Conservation (phyloP, 2,797 vertebrate genomes). For the Fratercula arctica region DNA sequence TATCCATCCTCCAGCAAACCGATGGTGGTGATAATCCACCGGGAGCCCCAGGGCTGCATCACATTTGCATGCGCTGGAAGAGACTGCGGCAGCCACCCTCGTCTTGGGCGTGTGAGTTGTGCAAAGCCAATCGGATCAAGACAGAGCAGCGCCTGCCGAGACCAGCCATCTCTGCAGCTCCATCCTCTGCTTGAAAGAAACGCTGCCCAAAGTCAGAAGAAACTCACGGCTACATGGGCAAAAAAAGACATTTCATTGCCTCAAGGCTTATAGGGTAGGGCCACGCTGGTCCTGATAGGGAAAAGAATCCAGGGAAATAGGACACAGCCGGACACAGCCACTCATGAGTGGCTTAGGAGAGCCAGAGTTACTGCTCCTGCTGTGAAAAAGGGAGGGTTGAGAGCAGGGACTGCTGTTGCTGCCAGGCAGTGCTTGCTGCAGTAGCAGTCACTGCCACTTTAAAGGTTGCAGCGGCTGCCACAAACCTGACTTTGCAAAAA, state of each 20-base stretch:
- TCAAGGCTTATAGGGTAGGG: background rate
- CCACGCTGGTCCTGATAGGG: background rate
- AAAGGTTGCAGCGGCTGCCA: background rate
- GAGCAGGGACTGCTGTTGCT: background rate
- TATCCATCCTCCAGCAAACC: background rate
- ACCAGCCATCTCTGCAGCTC: background rate
- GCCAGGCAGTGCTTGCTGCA: background rate
- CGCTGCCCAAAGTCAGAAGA: background rate
- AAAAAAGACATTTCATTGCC: background rate
- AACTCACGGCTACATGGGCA: background rate
- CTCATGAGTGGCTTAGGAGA: background rate
- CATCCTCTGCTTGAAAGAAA: background rate
- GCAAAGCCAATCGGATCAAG: background rate
- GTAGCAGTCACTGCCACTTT: background rate
- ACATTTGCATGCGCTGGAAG: background rate
- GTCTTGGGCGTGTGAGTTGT: background rate
- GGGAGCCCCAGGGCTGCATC: background rate
- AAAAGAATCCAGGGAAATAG: background rate
- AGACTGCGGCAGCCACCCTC: background rate
- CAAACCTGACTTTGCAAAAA: background rate
- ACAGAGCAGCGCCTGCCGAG: background rate
- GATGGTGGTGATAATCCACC: background rate
- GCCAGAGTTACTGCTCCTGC: background rate
- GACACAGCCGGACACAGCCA: background rate
- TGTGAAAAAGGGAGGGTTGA: background rate